Conservation (phyloP, 2,113 vertebrate species). For the Lathamus discolor region DNA sequence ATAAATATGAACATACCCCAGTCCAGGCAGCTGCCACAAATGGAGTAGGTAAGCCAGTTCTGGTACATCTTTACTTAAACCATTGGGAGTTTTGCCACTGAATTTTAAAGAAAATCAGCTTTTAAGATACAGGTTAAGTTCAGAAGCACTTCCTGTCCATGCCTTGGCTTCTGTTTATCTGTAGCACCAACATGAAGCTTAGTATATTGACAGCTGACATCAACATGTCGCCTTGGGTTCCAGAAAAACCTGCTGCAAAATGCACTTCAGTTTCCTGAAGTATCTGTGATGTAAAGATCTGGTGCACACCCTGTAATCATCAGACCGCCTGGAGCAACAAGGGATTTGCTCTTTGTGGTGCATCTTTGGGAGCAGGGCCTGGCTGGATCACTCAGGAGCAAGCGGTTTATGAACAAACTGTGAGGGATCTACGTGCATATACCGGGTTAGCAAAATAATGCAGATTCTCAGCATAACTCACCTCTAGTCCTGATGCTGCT, state of each 20-base stretch:
- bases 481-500: not conserved
- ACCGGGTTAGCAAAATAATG: not conserved
- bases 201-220: not conserved
- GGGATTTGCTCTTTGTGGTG: not conserved
- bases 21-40: not conserved
- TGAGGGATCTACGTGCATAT: not conserved
- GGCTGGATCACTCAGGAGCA: not conserved
- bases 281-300: not conserved
- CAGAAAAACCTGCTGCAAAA: not conserved
- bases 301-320: not conserved
- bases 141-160: not conserved
- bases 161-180: not conserved
- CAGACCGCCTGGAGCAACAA: not conserved
- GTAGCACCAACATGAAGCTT: not conserved
- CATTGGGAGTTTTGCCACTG: not conserved
- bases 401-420: not conserved
- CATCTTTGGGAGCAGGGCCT: not conserved
- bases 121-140: not conserved
- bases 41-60: not conserved
- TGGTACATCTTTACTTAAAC: not conserved
- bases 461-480: not conserved
- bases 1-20: not conserved
- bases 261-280: not conserved
- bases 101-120: not conserved
- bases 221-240: fast-evolving